Evolutionary conservation across 2,888 invertebrate genomes (phyloP).

Genomic region (Cyclophora punctaria): DNA sequence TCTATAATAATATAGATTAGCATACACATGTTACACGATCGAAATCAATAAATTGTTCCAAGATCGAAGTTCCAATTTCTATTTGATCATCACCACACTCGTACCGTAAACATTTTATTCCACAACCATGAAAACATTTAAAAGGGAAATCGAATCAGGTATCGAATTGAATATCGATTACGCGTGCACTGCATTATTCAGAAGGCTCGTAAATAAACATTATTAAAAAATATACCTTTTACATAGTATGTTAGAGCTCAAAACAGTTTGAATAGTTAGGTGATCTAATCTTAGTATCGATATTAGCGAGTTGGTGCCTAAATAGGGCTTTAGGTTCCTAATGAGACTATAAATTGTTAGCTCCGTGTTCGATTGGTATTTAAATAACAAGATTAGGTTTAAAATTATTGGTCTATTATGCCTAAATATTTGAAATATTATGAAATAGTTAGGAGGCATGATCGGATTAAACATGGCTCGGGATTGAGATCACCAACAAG

Average conservation of each 20-base stretch:
- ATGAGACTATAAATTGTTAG: conserved; percentile 26
- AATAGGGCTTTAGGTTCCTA: conserved; percentile 18
- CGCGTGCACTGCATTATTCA: conserved; percentile 44
- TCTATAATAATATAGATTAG: too few relatives aligned
- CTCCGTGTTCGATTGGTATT: conserved; percentile 5
- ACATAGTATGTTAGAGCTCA: not conserved
- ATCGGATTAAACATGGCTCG: too few relatives aligned
- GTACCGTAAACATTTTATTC: conserved; percentile 9
- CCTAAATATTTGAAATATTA: too few relatives aligned
- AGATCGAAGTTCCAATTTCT: too few relatives aligned
- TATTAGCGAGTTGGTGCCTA: conserved; percentile 15
- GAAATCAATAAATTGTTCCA: too few relatives aligned
- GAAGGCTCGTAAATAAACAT: conserved; percentile 16
- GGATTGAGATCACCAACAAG: too few relatives aligned
- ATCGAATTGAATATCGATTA: conserved; percentile 46
- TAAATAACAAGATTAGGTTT: conserved; percentile 5
- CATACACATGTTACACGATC: too few relatives aligned
- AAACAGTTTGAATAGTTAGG: not conserved
- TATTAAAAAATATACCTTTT: conserved; percentile 1
- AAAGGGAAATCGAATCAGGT: conserved; percentile 35
- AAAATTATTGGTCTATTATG: too few relatives aligned
- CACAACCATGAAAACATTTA: conserved; percentile 8
- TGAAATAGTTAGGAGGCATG: too few relatives aligned
- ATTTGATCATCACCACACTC: too few relatives aligned
- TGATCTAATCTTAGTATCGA: conserved; percentile 18